Evolutionary conservation across 2,888 invertebrate species (phyloP).

Genomic region (Plemyria rubiginata): DNA sequence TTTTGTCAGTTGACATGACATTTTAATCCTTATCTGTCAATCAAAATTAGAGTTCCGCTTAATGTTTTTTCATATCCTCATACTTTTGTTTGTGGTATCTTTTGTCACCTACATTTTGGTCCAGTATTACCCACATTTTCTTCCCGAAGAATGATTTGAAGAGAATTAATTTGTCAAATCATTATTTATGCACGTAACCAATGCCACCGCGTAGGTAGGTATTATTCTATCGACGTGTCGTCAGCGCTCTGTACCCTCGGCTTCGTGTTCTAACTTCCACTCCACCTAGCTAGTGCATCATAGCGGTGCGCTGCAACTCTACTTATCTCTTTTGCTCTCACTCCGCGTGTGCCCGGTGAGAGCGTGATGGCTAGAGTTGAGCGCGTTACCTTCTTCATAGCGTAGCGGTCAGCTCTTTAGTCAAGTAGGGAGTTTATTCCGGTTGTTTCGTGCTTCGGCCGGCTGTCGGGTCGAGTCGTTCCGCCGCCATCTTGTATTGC

Average conservation of each 20-base stretch:
- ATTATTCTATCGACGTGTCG: conserved; percentile 17
- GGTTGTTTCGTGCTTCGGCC: conserved; percentile 53
- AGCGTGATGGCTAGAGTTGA: conserved; percentile 48
- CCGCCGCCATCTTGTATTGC: conserved; percentile 40
- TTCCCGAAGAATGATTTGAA: too few species aligned
- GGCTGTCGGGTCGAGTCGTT: conserved; percentile 17
- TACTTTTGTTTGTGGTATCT: too few species aligned
- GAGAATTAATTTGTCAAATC: background rate
- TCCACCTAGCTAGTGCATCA: conserved; percentile 53
- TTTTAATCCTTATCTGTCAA: background rate
- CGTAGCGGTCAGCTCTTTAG: conserved; percentile 48
- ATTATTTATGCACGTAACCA: background rate
- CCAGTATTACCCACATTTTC: too few species aligned
- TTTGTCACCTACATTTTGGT: too few species aligned
- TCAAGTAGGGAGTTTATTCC: conserved; percentile 68
- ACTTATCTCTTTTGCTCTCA: conserved; percentile 51
- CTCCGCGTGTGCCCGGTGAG: conserved; percentile 44
- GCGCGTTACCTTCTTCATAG: conserved; percentile 46
- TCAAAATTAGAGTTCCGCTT: background rate
- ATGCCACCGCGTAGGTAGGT: conserved; percentile 26
- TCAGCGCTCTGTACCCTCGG: conserved; percentile 58
- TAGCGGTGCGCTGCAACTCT: conserved; percentile 14
- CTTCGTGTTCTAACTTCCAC: conserved; percentile 57
- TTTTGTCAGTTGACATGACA: background rate
- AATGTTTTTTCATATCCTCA: background rate